Conservation (phyloP, 2,888 invertebrate genomes). For the Campopleginae sp. region DNA sequence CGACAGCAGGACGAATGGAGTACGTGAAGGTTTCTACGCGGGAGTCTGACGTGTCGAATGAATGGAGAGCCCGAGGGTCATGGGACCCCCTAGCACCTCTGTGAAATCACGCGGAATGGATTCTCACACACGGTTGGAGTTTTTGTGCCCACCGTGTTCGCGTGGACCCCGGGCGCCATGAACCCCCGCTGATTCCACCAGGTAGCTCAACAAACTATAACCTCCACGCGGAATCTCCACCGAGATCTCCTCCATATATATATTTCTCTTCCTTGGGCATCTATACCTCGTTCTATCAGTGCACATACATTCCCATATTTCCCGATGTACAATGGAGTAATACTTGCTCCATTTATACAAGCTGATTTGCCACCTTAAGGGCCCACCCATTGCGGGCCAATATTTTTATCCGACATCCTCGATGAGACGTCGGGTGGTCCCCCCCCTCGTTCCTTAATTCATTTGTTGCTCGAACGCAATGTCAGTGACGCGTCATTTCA, state of each 20-base stretch:
- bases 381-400: constrained; percentile 77
- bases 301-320: constrained; percentile 28
- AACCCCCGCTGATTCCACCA: constrained; percentile 59
- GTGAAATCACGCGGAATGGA: constrained; percentile 82
- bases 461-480: constrained; percentile 41
- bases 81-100: constrained; percentile 69
- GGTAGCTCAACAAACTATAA: constrained; percentile 40
- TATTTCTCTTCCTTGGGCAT: constrained; percentile 47
- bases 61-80: constrained; percentile 43
- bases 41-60: constrained; percentile 61
- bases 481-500: background rate
- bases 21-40: constrained; percentile 55
- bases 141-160: constrained; percentile 79
- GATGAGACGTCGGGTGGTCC: constrained; percentile 76
- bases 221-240: constrained; percentile 44
- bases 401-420: constrained; percentile 77
- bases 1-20: background rate
- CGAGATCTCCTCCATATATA: constrained; percentile 23
- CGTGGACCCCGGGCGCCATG: constrained; percentile 73
- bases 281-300: constrained; percentile 22
- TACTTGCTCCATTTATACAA: constrained; percentile 57
- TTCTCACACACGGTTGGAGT: constrained; percentile 82
- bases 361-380: constrained; percentile 58
- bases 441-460: constrained; percentile 49
- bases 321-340: constrained; percentile 15